Conservation (phyloP, 1,140 invertebrate species). For the Cardiocondyla obscurior region DNA sequence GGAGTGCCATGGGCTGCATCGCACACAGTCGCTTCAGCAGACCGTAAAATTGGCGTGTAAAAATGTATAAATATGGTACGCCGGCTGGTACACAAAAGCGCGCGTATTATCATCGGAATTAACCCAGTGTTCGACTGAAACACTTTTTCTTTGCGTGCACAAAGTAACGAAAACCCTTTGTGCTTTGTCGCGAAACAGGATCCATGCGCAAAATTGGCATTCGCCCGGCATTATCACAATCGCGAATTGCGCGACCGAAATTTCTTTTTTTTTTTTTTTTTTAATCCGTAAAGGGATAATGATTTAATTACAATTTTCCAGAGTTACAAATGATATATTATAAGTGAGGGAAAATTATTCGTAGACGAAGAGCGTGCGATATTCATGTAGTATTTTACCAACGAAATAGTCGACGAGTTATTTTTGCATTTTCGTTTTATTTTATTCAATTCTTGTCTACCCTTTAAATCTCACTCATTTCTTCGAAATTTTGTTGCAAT, state of each 20-base stretch:
- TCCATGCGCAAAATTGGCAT: not conserved
- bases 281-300: too few species aligned
- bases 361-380: not conserved
- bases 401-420: not conserved
- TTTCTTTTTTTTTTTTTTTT: too few species aligned
- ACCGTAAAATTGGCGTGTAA: conserved; percentile 56
- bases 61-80: conserved; percentile 49
- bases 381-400: not conserved
- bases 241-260: too few species aligned
- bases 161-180: conserved; percentile 8
- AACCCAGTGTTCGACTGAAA: conserved; percentile 25
- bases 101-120: conserved; percentile 44
- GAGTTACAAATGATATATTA: conserved; percentile 20
- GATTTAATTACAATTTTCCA: conserved; percentile 14
- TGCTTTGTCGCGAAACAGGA: conserved; percentile 11
- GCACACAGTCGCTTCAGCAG: conserved; percentile 30
- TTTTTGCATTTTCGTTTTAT: not conserved
- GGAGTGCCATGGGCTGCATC: conserved; percentile 8
- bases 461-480: not conserved
- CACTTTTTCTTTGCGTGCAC: conserved; percentile 27
- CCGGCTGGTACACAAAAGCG: conserved; percentile 40
- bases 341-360: not conserved
- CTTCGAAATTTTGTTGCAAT: not conserved
- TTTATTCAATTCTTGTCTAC: not conserved
- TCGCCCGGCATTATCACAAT: conserved; percentile 14